phyloP scores from a whole-genome alignment of 2,888 invertebrate species.

The Melitaea athalia region DNA sequence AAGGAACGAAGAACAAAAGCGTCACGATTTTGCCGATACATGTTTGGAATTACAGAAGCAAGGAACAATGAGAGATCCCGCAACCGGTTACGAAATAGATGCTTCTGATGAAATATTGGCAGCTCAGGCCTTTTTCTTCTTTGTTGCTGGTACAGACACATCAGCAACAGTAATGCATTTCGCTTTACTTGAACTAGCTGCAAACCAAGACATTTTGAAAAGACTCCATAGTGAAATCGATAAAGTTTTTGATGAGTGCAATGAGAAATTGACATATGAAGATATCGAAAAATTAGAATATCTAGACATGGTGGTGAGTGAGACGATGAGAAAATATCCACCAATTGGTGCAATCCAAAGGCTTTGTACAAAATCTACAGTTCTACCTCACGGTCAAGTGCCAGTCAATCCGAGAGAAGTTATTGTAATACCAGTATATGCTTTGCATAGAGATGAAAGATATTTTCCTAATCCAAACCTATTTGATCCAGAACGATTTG shows the following conservation, averaged over 20 bases:
- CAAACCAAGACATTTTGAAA: constrained; percentile 56
- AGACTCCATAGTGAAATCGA: constrained; percentile 56
- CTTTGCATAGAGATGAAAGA: constrained; percentile 55
- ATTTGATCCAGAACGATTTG: constrained; percentile 52
- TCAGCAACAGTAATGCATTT: constrained; percentile 60
- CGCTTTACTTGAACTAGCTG: constrained; percentile 56
- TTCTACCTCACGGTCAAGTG: constrained; percentile 51
- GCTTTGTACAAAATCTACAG: constrained; percentile 52
- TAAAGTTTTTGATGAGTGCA: constrained; percentile 47
- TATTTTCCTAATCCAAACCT: constrained; percentile 51
- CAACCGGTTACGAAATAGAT: constrained; percentile 42
- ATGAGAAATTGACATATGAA: constrained; percentile 56
- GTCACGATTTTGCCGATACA: constrained; percentile 47
- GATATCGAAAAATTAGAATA: constrained; percentile 57
- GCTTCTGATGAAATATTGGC: constrained; percentile 55
- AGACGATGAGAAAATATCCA: constrained; percentile 71
- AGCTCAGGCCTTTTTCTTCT: constrained; percentile 74
- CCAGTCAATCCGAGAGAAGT: constrained; percentile 47
- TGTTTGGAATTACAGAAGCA: constrained; percentile 44
- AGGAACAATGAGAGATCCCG: constrained; percentile 38
- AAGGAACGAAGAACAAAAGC: constrained; percentile 27
- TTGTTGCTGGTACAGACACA: constrained; percentile 67
- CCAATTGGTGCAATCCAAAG: constrained; percentile 60
- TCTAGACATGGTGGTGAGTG: constrained; percentile 60
- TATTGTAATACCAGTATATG: constrained; percentile 43